Evolutionary conservation across 2,797 vertebrate species (phyloP), one percentile per base, ranked within the genome.

Genomic region (Chanos chanos): DNA sequence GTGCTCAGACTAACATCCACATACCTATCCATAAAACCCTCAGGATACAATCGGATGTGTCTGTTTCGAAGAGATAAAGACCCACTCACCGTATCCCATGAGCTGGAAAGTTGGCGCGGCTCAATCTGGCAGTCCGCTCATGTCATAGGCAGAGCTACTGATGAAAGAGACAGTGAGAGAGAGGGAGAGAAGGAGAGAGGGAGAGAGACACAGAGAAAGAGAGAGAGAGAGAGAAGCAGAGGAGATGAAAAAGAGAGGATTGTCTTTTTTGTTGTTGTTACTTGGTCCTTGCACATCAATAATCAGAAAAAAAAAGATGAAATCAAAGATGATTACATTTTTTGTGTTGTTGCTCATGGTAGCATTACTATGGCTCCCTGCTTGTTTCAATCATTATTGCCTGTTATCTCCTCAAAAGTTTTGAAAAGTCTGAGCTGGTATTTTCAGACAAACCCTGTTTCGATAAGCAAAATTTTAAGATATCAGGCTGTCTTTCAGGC

Each of bases 31-130:
- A 48, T 73, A 71, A 77, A 74, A 40, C 77, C 80, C 76, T 66
- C 41, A 60, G 77, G 81, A 80, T 56, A 69, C 66, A 68, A 73
- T 79, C 70, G 74, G 65, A 72, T 70, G 66, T 74, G 73, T 81
- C 79, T 84, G 82, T 82, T 83, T 76, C 64, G 44, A 47, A 21
- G 67, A 82, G 82, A 84, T 84, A 83, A 81, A 84, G 75, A 72
- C 70, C 62, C 27, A 45, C 70, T 77, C 70, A 61, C 71, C 45
- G 28, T 47, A 47, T 74, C 75, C 66, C 76, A 58, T 68, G 77
- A 76, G 70, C 74, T 70, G 72, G 69, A 74, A 81, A 79, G 75
- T 79, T 84, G 79, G 82, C 75, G 58, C 54, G 40, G 61, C 71
- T 61, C 73, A 78, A 77, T 77, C 73, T 80, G 77, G 76, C 78